Conservation (phyloP, 2,113 vertebrate species). For the Varanus komodoensis region DNA sequence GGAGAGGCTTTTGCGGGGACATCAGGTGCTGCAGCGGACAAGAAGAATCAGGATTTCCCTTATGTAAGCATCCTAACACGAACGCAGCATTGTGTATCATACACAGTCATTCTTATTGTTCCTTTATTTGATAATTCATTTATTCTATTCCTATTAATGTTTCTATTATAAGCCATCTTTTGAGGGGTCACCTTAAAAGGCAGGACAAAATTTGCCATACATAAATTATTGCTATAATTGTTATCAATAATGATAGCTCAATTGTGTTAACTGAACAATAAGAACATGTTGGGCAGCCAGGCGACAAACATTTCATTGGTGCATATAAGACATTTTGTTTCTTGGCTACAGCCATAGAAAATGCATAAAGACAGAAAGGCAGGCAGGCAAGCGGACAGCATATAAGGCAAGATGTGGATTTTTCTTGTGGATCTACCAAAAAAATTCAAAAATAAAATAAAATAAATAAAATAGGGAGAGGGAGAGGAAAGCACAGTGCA, state of each 20-base stretch:
- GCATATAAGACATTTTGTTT: not conserved
- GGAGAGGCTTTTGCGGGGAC: too few relatives aligned
- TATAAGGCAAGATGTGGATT: not conserved
- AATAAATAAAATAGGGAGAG: not conserved
- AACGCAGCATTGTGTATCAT: too few relatives aligned
- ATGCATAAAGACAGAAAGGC: too few relatives aligned
- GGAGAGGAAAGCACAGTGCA: not conserved
- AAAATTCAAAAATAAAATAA: too few relatives aligned
- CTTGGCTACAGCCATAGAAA: not conserved
- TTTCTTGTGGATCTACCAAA: not conserved
- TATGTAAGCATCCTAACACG: too few relatives aligned
- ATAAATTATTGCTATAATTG: not conserved
- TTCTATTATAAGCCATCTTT: not conserved
- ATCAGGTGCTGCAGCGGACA: too few relatives aligned
- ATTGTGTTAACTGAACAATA: not conserved
- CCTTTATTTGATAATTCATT: not conserved
- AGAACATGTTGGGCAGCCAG: not conserved
- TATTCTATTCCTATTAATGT: not conserved
- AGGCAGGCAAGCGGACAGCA: too few relatives aligned
- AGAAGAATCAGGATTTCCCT: too few relatives aligned
- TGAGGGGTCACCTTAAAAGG: not conserved
- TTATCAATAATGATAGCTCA: not conserved
- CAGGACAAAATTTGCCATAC: not conserved
- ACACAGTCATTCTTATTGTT: too few relatives aligned
- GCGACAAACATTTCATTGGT: not conserved